Percentiles rank a stretch among this genome's conserved stretches.
Conservation (phyloP, 2,113 vertebrate genomes). For the Bungarus multicinctus region DNA sequence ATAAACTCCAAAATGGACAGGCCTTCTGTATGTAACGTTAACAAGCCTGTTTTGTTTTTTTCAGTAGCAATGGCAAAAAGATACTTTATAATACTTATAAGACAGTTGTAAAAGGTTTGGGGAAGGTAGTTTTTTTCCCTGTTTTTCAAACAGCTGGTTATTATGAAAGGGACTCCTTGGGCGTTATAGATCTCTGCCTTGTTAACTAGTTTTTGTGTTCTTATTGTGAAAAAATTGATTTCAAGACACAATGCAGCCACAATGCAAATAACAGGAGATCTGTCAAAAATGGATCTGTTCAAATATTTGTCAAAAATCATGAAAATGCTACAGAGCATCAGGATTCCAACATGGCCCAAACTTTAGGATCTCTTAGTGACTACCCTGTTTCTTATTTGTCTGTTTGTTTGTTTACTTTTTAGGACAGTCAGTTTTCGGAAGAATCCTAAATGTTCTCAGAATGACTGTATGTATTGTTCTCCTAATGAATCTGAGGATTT, state of each 20-base stretch:
- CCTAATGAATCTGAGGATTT: slow-evolving; percentile 15
- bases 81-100: slow-evolving; percentile 30
- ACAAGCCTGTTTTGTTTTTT: slow-evolving; percentile 33
- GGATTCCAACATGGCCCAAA: background rate
- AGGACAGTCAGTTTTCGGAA: background rate
- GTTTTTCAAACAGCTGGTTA: background rate
- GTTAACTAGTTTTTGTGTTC: background rate
- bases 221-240: background rate
- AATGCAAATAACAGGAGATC: background rate
- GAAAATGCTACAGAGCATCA: background rate
- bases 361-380: background rate
- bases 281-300: background rate
- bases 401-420: background rate
- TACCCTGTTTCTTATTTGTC: background rate
- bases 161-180: accelerated
- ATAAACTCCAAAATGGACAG: background rate
- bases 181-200: background rate
- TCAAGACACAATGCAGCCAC: background rate
- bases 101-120: slow-evolving; percentile 36
- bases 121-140: slow-evolving; percentile 39
- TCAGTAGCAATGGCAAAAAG: slow-evolving; percentile 48
- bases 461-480: background rate
- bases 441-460: background rate
- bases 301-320: background rate
- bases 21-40: slow-evolving; percentile 34